Percentiles rank a stretch among this genome's conserved stretches.
Conservation (phyloP, 2,888 invertebrate genomes). For the Pandemis corylana region DNA sequence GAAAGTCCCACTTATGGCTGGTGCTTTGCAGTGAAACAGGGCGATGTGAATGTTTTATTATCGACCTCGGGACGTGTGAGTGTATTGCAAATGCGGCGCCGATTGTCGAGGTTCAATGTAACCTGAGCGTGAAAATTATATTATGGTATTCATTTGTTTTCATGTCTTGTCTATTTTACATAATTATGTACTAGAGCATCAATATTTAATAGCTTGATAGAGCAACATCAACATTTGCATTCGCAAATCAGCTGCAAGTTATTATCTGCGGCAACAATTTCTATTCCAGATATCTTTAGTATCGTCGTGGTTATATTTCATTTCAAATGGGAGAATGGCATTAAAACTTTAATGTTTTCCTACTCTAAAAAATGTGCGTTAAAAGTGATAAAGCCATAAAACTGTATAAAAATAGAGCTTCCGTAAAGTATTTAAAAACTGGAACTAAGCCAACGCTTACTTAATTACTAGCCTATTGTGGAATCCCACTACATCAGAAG, state of each 20-base stretch:
- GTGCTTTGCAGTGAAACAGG: constrained; percentile 6
- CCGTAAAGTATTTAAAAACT: constrained; percentile 34
- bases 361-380: constrained; percentile 29
- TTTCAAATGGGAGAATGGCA: constrained; percentile 28
- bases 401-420: constrained; percentile 24
- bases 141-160: background rate
- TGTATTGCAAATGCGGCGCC: background rate
- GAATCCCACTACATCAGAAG: background rate
- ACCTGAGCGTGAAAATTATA: background rate
- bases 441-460: constrained; percentile 36
- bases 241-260: background rate
- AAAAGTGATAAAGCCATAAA: constrained; percentile 40
- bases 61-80: background rate
- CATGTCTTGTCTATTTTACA: background rate
- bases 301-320: constrained; percentile 27
- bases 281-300: constrained; percentile 21
- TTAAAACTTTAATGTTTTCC: constrained; percentile 36
- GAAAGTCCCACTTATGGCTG: constrained; percentile 8
- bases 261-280: background rate
- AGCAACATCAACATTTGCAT: background rate
- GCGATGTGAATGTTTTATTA: constrained; percentile 23
- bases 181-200: no score
- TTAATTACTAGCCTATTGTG: constrained; percentile 27
- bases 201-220: no score
- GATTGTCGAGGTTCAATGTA: background rate